phyloP scores from a whole-genome alignment of 2,797 vertebrate species.

The Caiman crocodilus region DNA sequence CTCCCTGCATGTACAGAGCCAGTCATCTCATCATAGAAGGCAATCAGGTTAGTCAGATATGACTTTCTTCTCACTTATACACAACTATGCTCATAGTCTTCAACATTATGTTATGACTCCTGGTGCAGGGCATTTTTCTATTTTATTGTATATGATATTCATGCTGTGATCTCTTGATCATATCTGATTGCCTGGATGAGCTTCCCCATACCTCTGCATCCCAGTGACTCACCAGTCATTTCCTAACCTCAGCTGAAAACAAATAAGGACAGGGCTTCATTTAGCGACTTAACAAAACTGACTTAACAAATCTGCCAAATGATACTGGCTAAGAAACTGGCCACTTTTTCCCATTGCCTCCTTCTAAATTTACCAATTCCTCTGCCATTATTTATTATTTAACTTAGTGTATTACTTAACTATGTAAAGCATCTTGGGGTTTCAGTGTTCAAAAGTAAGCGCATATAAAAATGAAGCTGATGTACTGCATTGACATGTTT shows the following conservation, averaged over 20 bases:
- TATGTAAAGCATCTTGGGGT: not conserved
- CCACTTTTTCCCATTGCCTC: not conserved
- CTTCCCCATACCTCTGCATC: not conserved
- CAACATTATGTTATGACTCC: not conserved
- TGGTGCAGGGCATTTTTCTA: not conserved
- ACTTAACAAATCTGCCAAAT: not conserved
- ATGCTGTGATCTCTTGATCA: not conserved
- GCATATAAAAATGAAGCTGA: not conserved
- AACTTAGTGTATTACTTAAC: not conserved
- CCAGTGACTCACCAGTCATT: not conserved
- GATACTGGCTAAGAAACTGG: not conserved
- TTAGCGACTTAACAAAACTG: not conserved
- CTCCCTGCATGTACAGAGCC: too few species aligned
- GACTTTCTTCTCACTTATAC: not conserved
- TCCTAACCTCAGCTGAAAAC: not conserved
- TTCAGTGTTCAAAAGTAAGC: not conserved
- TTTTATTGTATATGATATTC: not conserved
- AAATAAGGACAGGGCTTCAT: not conserved
- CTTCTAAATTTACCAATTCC: not conserved
- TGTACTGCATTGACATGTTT: slow-evolving; percentile 6
- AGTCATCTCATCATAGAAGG: too few species aligned
- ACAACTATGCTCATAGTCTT: not conserved
- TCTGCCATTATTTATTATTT: not conserved
- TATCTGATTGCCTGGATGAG: not conserved
- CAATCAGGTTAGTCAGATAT: too few species aligned